Evolutionary conservation across 2,888 invertebrate genomes (phyloP), one percentile per base, ranked within the genome.

Genomic region (Andricus quercusramuli): DNA sequence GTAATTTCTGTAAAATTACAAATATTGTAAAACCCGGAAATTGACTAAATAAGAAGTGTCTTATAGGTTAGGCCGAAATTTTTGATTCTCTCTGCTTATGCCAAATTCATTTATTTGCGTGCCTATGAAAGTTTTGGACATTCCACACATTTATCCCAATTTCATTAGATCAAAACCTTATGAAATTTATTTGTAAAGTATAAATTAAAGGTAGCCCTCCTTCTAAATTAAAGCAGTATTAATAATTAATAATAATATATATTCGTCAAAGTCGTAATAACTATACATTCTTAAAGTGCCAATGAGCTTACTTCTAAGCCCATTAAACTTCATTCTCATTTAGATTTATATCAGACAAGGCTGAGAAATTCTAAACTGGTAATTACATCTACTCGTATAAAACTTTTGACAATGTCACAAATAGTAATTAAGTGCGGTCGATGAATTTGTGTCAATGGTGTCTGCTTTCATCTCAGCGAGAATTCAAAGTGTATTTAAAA

Each of bases 261-360:
- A 8, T 41, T 1, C 11, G 3, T 62, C 13, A 62, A 25, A 62
- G 9, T 64, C 5, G 17, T 29, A 25, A 64, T 64, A 29, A 29
- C 25, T 64, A 29, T 64, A 17, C 29, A 64, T 64, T 64, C 8
- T 17, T 29, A 29, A 29, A 64, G 64, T 29, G 64, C 64, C 64
- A 64, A 29, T 64, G 17, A 17, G 17, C 29, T 5, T 64, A 64
- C 64, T 64, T 64, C 29, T 29, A 29, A 64, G 29, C 29, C 64
- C 17, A 64, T 64, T 29, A 29, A 59, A 64, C 29, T 64, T 64
- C 29, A 64, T 64, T 15, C 17, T 29, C 17, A 64, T 64, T 64
- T 64, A 64, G 29, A 64, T 64, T 59, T 64, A 64, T 64, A 64
- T 64, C 29, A 29, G 64, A 64, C 64, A 64, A 64, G 29, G 64